Percentiles rank a stretch among this genome's conserved stretches.
Conservation (phyloP, 2,113 vertebrate genomes). For the Anoplopoma fimbria region DNA sequence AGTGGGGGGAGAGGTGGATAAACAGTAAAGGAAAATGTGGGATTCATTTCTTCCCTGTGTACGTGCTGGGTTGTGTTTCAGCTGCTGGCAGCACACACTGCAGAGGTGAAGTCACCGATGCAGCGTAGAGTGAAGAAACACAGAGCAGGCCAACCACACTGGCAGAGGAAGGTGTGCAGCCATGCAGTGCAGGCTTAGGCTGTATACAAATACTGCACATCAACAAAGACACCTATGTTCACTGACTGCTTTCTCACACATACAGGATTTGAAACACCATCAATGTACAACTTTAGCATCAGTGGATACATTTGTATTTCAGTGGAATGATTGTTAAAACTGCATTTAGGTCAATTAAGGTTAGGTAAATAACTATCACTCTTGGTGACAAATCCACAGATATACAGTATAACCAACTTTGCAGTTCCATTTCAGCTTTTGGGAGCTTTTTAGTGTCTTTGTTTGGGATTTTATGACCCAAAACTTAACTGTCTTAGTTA, state of each 20-base stretch:
- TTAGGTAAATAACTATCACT: not conserved
- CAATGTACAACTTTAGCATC: not conserved
- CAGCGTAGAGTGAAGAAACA: conserved; percentile 40
- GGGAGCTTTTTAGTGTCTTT: not conserved
- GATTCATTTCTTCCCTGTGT: conserved; percentile 55
- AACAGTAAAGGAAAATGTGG: conserved; percentile 56
- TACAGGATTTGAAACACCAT: not conserved
- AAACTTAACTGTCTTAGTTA: not conserved
- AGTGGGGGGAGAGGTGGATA: conserved; percentile 44
- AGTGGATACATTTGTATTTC: not conserved
- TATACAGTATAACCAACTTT: not conserved
- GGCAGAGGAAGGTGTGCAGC: conserved; percentile 13
- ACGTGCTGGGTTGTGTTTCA: conserved; percentile 60
- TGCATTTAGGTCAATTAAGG: not conserved
- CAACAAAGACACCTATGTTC: not conserved
- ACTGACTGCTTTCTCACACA: not conserved
- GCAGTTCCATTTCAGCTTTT: too few species aligned
- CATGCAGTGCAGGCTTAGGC: not conserved
- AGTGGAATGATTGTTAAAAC: not conserved
- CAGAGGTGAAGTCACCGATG: conserved; percentile 63
- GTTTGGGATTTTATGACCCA: not conserved
- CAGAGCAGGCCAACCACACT: conserved; percentile 4
- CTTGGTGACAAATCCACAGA: too few species aligned
- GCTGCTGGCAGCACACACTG: conserved; percentile 55
- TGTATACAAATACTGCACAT: not conserved